A percentile compares a stretch with the other conserved stretches of the same genome.
phyloP scores from a whole-genome alignment of 2,113 vertebrate genomes.

The Speoplatyrhinus poulsoni region DNA sequence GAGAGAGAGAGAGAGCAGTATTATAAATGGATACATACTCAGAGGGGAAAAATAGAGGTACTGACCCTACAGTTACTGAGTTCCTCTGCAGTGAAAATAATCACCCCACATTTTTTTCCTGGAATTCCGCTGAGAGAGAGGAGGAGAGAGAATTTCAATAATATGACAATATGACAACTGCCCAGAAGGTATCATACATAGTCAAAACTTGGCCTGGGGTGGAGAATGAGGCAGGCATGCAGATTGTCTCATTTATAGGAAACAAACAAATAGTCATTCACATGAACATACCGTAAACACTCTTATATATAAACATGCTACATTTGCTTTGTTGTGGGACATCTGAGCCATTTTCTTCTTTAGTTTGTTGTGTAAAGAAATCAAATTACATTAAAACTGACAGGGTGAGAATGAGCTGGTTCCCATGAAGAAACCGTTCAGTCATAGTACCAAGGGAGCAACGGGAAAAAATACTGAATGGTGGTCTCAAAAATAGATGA shows the following conservation, averaged over 20 bases:
- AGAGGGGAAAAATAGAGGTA: conserved; percentile 12
- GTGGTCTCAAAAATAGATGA: neutral
- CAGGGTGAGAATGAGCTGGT: neutral
- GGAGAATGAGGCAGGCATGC: conserved; percentile 1
- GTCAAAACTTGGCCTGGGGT: conserved; percentile 4
- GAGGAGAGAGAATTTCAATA: conserved; percentile 3
- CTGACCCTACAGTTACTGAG: conserved; percentile 81
- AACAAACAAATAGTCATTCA: conserved; percentile 8
- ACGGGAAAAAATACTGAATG: neutral
- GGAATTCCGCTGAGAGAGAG: conserved; percentile 73
- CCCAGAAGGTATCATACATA: conserved; percentile 38
- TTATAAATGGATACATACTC: no score
- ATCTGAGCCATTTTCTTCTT: neutral
- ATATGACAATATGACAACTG: conserved; percentile 11
- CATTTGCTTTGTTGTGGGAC: neutral
- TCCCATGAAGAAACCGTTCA: conserved; percentile 9
- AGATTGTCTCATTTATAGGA: conserved; percentile 10
- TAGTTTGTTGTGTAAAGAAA: conserved; percentile 29
- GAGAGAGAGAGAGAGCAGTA: no score
- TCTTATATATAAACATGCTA: neutral
- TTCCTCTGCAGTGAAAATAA: conserved; percentile 77
- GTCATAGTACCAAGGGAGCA: conserved; percentile 15
- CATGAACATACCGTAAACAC: neutral
- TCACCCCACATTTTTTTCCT: conserved; percentile 78
- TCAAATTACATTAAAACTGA: neutral